phyloP scores from a whole-genome alignment of 1,140 invertebrate genomes.

The Manduca sexta region DNA sequence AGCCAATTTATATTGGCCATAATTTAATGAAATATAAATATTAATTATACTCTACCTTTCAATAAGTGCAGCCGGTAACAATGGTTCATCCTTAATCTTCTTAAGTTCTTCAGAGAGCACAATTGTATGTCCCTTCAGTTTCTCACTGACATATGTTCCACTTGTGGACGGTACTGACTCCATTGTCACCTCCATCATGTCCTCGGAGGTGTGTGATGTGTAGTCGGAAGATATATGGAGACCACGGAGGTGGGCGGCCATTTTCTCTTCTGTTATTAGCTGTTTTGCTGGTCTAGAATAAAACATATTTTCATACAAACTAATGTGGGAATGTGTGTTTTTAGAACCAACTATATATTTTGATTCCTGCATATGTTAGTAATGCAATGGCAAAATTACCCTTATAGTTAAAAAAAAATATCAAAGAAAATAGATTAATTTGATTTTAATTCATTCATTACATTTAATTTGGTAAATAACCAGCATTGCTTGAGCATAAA shows the following conservation, averaged over 20 bases:
- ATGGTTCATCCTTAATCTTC: conserved; percentile 75
- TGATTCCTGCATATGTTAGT: too few species aligned
- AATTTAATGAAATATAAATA: too few species aligned
- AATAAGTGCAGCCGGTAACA: conserved; percentile 76
- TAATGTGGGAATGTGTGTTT: too few species aligned
- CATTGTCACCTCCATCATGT: conserved; percentile 47
- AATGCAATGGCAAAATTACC: too few species aligned
- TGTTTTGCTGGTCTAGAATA: conserved; percentile 77
- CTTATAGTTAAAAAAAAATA: too few species aligned
- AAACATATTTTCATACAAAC: background rate
- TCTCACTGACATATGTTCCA: conserved; percentile 49
- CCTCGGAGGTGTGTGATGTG: conserved; percentile 44
- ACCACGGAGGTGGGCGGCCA: conserved; percentile 82
- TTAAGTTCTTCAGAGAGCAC: conserved; percentile 82
- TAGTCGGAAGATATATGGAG: conserved; percentile 78
- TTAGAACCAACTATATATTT: too few species aligned
- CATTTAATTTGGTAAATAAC: too few species aligned
- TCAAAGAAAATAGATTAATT: too few species aligned
- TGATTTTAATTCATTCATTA: too few species aligned
- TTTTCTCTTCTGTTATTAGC: conserved; percentile 86
- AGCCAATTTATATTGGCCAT: too few species aligned
- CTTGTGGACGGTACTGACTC: conserved; percentile 16
- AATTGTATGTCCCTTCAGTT: conserved; percentile 74
- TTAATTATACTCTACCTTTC: conserved; percentile 67
- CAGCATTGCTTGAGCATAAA: too few species aligned